Evolutionary conservation across 2,888 invertebrate species (phyloP), one percentile per base, ranked within the genome.

Genomic region (Lepidochrysops patricia): DNA sequence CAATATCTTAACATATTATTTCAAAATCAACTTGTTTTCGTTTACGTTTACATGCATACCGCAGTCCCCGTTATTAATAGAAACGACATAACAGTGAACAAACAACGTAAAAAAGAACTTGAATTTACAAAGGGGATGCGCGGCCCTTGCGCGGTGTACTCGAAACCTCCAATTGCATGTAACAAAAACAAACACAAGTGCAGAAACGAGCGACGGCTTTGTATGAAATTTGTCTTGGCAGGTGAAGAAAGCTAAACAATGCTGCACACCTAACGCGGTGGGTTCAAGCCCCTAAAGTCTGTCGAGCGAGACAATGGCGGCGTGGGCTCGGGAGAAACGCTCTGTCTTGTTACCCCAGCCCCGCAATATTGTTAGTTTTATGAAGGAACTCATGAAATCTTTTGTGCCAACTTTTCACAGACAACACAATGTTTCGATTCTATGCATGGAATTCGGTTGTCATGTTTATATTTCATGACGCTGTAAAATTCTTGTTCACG

Each of bases 231-330:
- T 79, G 74, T 82, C 81, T 84, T 84, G 78, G 79, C 78, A 83
- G 82, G 83, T 86, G 85, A 83, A 86, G 84, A 80, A 82, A 85
- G 79, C 84, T 83, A 85, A 85, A 88, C 88, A 87, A 87, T 86
- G 75, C 73, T 76, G 76, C 74, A 74, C 76, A 78, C 77, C 77
- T 81, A 77, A 80, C 79, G 77, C 78, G 72, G 72, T 75, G 72
- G 69, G 71, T 78, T 82, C 76, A 74, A 82, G 80, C 84, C 82
- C 76, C 82, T 81, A 80, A 85, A 84, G 82, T 82, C 79, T 80
- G 74, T 79, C 73, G 77, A 79, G 75, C 81, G 79, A 86, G 83
- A 86, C 87, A 88, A 88, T 84, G 75, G 80, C 70, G 73, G 77
- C 76, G 79, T 83, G 83, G 83, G 82, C 83, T 80, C 79, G 71